These are phyloP conservation scores for Lathronympha strigana DNA, from an alignment of 2,888 invertebrate genomes.

Conservation along the genomic window DNA sequence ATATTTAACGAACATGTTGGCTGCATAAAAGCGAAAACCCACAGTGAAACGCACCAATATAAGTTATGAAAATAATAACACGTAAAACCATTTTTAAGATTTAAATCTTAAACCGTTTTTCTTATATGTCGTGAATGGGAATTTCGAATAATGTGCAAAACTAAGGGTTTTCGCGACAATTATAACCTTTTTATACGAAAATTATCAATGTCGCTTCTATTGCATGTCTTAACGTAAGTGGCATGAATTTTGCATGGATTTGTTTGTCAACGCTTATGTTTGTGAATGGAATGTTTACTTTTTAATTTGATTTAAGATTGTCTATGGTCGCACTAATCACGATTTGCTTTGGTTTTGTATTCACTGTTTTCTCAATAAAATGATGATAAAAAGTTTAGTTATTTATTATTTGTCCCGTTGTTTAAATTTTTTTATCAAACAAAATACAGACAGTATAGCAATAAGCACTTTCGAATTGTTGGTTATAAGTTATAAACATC, in stretches of 20 bases:
- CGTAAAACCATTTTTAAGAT: no score
- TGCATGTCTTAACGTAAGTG: conserved; percentile 3
- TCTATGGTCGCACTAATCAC: conserved; percentile 29
- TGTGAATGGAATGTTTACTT: conserved; percentile 19
- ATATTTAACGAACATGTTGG: no score
- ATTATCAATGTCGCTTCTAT: conserved; percentile 2
- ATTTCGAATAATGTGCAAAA: no score
- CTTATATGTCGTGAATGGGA: no score
- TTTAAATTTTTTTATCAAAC: not conserved
- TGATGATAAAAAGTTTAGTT: conserved; percentile 5
- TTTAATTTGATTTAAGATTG: conserved; percentile 18
- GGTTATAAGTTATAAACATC: no score
- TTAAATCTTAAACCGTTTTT: no score
- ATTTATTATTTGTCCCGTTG: conserved; percentile 9
- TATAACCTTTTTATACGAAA: no score
- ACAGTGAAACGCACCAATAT: not conserved
- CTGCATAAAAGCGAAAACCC: not conserved
- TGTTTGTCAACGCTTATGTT: conserved; percentile 14
- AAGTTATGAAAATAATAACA: no score
- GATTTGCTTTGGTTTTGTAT: conserved; percentile 37
- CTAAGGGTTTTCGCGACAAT: not conserved
- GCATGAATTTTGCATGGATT: conserved; percentile 27
- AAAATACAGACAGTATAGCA: no score
- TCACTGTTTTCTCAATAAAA: conserved; percentile 41
- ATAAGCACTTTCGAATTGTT: no score